phyloP scores from a whole-genome alignment of 1,140 invertebrate species.

The Cotesia glomerata region DNA sequence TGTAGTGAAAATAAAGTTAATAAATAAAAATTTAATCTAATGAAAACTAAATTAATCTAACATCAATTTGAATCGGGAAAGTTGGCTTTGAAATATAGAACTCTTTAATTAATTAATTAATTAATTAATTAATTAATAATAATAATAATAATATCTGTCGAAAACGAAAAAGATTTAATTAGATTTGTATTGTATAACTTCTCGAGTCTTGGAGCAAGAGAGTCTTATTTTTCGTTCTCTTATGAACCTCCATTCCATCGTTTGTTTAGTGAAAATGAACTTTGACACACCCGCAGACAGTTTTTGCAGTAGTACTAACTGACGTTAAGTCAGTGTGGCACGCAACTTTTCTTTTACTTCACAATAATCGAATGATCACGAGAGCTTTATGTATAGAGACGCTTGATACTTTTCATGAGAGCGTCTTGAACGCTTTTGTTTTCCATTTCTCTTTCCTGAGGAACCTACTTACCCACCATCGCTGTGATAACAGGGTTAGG shows the following conservation, averaged over 20 bases:
- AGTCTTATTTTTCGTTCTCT: not conserved
- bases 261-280: not conserved
- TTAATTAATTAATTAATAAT: too few species aligned
- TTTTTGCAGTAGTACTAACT: not conserved
- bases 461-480: conserved; percentile 25
- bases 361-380: conserved; percentile 24
- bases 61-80: too few species aligned
- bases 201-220: not conserved
- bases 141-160: not conserved
- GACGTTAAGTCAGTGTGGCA: not conserved
- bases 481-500: not conserved
- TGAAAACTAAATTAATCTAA: too few species aligned
- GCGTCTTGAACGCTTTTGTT: not conserved
- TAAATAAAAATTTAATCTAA: too few species aligned
- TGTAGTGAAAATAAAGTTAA: too few species aligned
- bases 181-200: not conserved
- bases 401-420: conserved; percentile 18
- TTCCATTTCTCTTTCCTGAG: not conserved
- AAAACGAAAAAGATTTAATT: not conserved
- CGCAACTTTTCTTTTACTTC: conserved; percentile 21
- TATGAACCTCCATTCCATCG: conserved; percentile 1
- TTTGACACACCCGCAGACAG: conserved; percentile 8
- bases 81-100: too few species aligned
- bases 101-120: too few species aligned
- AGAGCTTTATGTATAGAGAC: not conserved